A percentile compares a stretch with the other conserved stretches of the same genome.
Conservation (phyloP, 2,113 vertebrate species). For the Sphyrna mokarran region DNA sequence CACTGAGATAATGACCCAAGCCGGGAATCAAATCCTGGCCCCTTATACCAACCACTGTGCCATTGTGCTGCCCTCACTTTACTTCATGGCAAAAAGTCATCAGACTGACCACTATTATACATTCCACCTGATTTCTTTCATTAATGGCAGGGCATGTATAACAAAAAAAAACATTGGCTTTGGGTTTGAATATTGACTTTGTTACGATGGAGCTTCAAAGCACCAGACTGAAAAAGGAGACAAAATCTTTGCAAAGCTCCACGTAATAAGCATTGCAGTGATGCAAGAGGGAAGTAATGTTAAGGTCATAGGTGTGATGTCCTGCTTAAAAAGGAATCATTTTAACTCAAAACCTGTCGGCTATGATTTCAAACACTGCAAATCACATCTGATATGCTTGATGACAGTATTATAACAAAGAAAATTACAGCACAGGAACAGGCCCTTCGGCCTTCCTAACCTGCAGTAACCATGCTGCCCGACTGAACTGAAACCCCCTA, state of each 20-base stretch:
- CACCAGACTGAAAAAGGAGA: no score
- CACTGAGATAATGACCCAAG: no score
- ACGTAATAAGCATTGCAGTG: not conserved
- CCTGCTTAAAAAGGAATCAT: not conserved
- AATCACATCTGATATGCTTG: not conserved
- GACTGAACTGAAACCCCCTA: no score
- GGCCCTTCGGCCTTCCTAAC: no score
- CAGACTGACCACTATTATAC: not conserved
- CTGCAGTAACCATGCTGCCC: no score
- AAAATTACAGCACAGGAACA: no score
- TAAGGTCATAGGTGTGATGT: not conserved
- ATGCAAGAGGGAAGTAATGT: not conserved
- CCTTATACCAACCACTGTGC: no score
- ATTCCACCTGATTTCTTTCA: not conserved
- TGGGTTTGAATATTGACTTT: not conserved
- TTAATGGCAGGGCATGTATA: not conserved
- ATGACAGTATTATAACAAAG: not conserved
- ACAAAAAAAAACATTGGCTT: not conserved
- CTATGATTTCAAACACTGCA: not conserved
- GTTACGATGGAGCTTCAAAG: not conserved
- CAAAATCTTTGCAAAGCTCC: not conserved
- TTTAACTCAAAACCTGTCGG: not conserved
- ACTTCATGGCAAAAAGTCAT: not conserved
- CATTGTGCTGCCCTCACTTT: no score
- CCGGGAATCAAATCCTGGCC: no score